Evolutionary conservation across 2,888 invertebrate species (phyloP).

Genomic region (Thecophora atra): DNA sequence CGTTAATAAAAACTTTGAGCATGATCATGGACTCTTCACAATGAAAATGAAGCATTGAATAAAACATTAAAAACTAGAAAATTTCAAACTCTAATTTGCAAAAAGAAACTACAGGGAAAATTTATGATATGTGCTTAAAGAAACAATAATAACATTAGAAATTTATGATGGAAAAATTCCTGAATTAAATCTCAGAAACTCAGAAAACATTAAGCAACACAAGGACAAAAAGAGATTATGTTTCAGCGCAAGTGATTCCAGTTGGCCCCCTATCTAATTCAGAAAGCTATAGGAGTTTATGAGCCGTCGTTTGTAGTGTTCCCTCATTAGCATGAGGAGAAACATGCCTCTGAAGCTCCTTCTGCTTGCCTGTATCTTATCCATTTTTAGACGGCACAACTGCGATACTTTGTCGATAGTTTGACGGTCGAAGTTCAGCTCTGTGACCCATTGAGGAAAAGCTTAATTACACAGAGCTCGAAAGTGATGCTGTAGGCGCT

Average conservation of each 20-base stretch:
- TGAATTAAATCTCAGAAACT: neutral
- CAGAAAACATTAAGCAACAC: neutral
- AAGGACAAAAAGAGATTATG: no score
- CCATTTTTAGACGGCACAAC: neutral
- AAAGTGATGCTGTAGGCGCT: neutral
- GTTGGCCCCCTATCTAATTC: slow-evolving; percentile 16
- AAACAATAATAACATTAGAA: no score
- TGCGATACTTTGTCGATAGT: slow-evolving; percentile 1
- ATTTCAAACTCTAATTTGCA: no score
- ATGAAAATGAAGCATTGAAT: no score
- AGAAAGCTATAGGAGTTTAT: neutral
- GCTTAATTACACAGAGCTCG: slow-evolving; percentile 40
- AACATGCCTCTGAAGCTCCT: neutral
- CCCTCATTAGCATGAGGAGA: slow-evolving; percentile 12
- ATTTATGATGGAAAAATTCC: no score
- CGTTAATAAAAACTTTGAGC: no score
- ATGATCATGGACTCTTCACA: no score
- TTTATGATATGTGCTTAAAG: no score
- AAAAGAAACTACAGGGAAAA: no score
- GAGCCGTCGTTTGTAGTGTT: neutral
- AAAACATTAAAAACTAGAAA: no score
- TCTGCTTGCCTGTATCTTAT: no score
- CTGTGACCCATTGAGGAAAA: slow-evolving; percentile 35
- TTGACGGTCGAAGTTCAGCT: slow-evolving; percentile 25
- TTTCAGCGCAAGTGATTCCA: slow-evolving; percentile 3